Percentiles rank a stretch among this genome's conserved stretches.
phyloP scores from a whole-genome alignment of 2,113 vertebrate species.

The Todiramphus chloris region DNA sequence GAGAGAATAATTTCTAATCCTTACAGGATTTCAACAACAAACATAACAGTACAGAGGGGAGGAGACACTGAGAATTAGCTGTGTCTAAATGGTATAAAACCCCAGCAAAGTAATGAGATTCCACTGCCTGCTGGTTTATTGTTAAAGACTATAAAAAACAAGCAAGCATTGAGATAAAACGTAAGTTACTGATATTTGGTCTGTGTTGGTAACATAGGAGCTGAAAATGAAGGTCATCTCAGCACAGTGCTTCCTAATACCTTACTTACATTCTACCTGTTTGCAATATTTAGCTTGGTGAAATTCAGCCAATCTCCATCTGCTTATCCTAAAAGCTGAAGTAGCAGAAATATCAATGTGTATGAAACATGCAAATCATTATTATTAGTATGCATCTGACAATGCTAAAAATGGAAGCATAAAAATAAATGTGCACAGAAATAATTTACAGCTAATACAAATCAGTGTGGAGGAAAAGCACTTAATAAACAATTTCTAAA shows the following conservation, averaged over 20 bases:
- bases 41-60: not conserved
- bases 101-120: not conserved
- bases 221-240: not conserved
- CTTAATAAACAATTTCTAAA: not conserved
- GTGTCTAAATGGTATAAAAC: not conserved
- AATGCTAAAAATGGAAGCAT: not conserved
- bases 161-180: not conserved
- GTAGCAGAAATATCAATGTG: not conserved
- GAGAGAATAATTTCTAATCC: not conserved
- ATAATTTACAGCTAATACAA: not conserved
- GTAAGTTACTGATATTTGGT: not conserved
- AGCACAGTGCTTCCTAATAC: not conserved
- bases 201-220: not conserved
- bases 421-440: not conserved
- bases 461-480: not conserved
- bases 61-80: not conserved
- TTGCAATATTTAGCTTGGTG: not conserved
- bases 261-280: not conserved
- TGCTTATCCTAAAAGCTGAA: not conserved
- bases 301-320: not conserved
- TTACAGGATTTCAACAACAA: not conserved
- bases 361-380: not conserved
- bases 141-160: not conserved
- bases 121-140: not conserved
- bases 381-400: not conserved